A percentile compares a stretch with the other conserved stretches of the same genome.
Evolutionary conservation across 2,797 vertebrate species (phyloP).

Genomic region (Apogon talboti): DNA sequence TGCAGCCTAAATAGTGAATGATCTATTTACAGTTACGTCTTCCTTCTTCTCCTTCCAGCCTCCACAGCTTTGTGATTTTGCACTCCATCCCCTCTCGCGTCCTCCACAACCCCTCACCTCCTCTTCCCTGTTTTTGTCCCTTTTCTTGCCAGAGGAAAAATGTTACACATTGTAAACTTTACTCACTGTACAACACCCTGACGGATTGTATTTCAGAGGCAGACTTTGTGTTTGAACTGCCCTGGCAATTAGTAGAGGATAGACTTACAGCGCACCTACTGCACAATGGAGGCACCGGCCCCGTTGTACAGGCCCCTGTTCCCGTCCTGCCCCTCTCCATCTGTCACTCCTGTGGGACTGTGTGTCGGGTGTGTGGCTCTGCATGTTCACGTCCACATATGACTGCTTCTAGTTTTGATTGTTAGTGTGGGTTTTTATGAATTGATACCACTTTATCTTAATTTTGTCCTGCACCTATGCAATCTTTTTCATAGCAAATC

Average conservation of each 20-base stretch:
- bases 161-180: slow-evolving; percentile 83
- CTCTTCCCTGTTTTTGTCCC: slow-evolving; percentile 50
- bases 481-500: no score
- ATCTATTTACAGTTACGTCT: slow-evolving; percentile 60
- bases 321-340: slow-evolving; percentile 77
- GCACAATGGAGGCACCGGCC: slow-evolving; percentile 76
- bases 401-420: not conserved
- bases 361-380: slow-evolving; percentile 18
- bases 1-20: slow-evolving; percentile 60
- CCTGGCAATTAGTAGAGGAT: slow-evolving; percentile 85
- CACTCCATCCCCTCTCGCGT: not conserved
- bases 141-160: slow-evolving; percentile 67
- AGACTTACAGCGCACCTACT: slow-evolving; percentile 80
- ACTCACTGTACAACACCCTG: slow-evolving; percentile 75
- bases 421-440: not conserved
- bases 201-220: slow-evolving; percentile 80
- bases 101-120: slow-evolving; percentile 8
- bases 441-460: no score
- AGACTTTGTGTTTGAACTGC: slow-evolving; percentile 83
- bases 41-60: slow-evolving; percentile 7
- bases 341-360: slow-evolving; percentile 79
- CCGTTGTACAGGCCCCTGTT: slow-evolving; percentile 60
- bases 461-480: no score
- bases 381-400: slow-evolving; percentile 5
- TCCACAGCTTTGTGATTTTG: slow-evolving; percentile 14